Evolutionary conservation across 2,888 invertebrate species (phyloP).

Genomic region (Oasisia sp.): DNA sequence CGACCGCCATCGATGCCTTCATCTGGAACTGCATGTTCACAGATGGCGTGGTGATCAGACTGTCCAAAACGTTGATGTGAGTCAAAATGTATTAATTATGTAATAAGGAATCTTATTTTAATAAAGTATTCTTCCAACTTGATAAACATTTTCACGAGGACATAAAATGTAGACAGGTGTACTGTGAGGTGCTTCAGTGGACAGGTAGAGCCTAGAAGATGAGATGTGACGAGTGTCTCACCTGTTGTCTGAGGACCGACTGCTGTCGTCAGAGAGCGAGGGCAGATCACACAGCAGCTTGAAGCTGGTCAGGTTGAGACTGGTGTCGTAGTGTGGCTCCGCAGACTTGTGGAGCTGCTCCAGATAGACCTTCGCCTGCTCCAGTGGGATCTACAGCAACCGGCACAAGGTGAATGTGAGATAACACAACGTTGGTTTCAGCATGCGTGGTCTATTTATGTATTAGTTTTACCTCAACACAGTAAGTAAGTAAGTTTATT

Average conservation of each 20-base stretch:
- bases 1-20: too few species aligned
- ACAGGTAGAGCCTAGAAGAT: neutral
- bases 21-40: too few species aligned
- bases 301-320: neutral
- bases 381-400: slow-evolving; percentile 17
- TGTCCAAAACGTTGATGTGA: too few species aligned
- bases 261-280: neutral
- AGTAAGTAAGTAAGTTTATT: too few species aligned
- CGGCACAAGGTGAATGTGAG: neutral
- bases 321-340: neutral
- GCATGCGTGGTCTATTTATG: neutral
- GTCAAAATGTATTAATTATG: too few species aligned
- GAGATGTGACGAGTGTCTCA: neutral
- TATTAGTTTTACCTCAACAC: too few species aligned
- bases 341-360: neutral
- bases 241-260: neutral
- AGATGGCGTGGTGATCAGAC: too few species aligned
- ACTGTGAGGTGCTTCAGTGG: too few species aligned
- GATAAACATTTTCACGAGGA: too few species aligned
- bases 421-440: neutral
- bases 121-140: too few species aligned
- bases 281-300: neutral
- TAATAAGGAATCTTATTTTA: too few species aligned
- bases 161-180: too few species aligned
- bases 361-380: slow-evolving; percentile 18